Percentiles rank a stretch among this genome's conserved stretches.
These are phyloP conservation scores for Eurytoma californica DNA, from an alignment of 2,888 invertebrate species.

Conservation along the genomic window DNA sequence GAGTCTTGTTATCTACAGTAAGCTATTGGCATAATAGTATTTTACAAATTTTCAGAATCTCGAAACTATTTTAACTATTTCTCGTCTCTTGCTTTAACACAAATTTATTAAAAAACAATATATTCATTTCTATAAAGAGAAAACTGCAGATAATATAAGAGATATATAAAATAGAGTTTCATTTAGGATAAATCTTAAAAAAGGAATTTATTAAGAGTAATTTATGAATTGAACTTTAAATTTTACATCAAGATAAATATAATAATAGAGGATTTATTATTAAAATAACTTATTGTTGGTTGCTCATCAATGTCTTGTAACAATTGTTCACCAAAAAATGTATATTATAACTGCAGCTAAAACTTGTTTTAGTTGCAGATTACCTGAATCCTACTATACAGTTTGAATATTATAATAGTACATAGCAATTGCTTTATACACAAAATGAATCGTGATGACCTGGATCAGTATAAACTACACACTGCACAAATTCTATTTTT, in stretches of 20 bases:
- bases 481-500: conserved; percentile 27
- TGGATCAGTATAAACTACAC: conserved; percentile 1
- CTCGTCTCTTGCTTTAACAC: neutral
- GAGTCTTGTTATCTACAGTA: neutral
- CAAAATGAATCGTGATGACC: conserved; percentile 21
- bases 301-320: conserved; percentile 27
- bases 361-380: conserved; percentile 31
- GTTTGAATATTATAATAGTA: conserved; percentile 10
- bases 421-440: conserved; percentile 24
- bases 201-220: neutral
- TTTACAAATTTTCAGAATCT: neutral
- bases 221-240: conserved; percentile 46
- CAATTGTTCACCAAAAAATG: conserved; percentile 40
- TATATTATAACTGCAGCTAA: conserved; percentile 11
- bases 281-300: conserved; percentile 31
- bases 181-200: neutral
- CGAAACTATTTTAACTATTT: neutral
- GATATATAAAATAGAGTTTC: conserved; percentile 33
- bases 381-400: conserved; percentile 38
- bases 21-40: too few species aligned
- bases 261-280: conserved; percentile 27
- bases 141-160: conserved; percentile 44
- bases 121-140: conserved; percentile 2
- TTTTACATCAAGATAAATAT: conserved; percentile 26
- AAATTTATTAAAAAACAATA: neutral